Conservation (phyloP, 2,888 invertebrate species). For the Spatulosminthurus flaviceps region DNA sequence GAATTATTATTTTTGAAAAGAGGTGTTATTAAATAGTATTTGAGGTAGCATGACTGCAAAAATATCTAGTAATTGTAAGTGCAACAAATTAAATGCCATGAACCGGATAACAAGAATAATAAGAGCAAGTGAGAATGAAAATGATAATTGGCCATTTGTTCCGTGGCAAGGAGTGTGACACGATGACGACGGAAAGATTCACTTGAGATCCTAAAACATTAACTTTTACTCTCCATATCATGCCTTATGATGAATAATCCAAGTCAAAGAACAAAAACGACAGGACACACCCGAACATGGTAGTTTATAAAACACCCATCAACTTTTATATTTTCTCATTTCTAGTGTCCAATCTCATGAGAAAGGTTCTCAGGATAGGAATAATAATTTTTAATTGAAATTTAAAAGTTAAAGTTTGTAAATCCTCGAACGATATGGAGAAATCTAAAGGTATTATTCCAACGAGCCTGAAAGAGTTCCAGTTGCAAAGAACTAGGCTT, state of each 20-base stretch:
- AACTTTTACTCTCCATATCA: conserved; percentile 15
- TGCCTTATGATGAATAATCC: background rate
- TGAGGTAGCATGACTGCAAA: too few relatives aligned
- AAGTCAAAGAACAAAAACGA: background rate
- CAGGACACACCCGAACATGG: conserved; percentile 33
- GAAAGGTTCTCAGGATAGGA: background rate
- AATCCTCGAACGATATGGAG: too few relatives aligned
- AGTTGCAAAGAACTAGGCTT: too few relatives aligned
- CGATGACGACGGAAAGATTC: conserved; percentile 22
- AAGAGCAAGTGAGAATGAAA: conserved; percentile 38
- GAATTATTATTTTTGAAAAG: too few relatives aligned
- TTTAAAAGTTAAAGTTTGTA: too few relatives aligned
- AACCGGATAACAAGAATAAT: conserved; percentile 19
- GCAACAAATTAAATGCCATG: too few relatives aligned
- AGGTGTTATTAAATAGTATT: too few relatives aligned
- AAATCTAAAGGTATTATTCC: too few relatives aligned
- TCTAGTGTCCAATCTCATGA: background rate
- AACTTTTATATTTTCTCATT: conserved; percentile 30
- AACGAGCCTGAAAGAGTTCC: too few relatives aligned
- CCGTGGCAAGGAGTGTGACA: conserved; percentile 33
- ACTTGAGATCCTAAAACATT: conserved; percentile 37
- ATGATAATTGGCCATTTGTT: conserved; percentile 47
- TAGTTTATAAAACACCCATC: conserved; percentile 41
- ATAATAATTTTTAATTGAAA: background rate
- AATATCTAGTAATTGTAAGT: too few relatives aligned